Evolutionary conservation across 2,113 vertebrate genomes (phyloP), one percentile per base, ranked within the genome.

Genomic region (Petromus typicus): DNA sequence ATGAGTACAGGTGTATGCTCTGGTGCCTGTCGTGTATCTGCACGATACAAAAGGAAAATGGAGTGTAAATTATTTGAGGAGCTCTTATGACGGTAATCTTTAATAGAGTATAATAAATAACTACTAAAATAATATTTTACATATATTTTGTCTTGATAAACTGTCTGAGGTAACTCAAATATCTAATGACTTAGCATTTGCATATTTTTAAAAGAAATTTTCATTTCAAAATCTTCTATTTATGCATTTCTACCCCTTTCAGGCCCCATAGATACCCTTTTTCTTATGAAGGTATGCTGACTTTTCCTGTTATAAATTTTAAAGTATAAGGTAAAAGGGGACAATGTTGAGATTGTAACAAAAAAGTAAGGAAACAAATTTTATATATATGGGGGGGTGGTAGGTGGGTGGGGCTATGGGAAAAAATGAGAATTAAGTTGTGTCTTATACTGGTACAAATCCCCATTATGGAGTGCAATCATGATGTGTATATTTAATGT

Each of bases 161-260:
- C 64, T 97, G 59, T 88, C 85, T 16, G 37, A 22, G 32, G 85
- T 18, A 3, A 86, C 45, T 93, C 8, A 85, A 64, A n/a, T 83
- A 83, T 51, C 96, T 97, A 93, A 94, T 96, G 94, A 96, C 94
- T 86, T 86, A 86, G 81, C 95, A 93, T 95, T 76, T 94, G 5
- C 34, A 92, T 79, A 48, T 43, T 59, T 69, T 95, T 95, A 63
- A 64, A 66, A 34, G 45, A 85, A 86, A 96, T 96, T 91, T 97
- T 67, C 80, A 93, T 92, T 75, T 88, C 91, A 64, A 84, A 80
- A 25, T 75, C 81, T 97, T 73, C 97, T 96, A 79, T 95, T 95
- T 94, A 96, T 95, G 32, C 59, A 94, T 97, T 96, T 96, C 4
- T 54, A 96, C 4, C 73, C 94, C 57, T 94, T 14, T 89, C 37